Conservation (phyloP, 1,140 invertebrate genomes). For the Megalonaias nervosa region DNA sequence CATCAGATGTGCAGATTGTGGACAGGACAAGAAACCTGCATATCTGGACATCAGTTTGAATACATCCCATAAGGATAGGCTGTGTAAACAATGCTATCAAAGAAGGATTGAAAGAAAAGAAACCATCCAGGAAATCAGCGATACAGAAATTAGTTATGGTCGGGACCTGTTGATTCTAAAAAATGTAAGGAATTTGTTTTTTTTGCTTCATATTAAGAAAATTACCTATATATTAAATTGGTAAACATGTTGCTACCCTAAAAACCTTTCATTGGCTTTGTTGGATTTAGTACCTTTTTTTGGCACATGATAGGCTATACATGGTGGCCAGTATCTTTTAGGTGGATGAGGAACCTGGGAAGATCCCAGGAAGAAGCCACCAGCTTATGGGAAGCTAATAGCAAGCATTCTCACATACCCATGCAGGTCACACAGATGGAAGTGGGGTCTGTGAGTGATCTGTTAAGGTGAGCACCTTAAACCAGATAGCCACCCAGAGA, state of each 20-base stretch:
- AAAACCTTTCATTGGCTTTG: not conserved
- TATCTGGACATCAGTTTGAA: not conserved
- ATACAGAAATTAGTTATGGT: slow-evolving; percentile 96
- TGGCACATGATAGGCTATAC: too few species aligned
- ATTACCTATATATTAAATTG: not conserved
- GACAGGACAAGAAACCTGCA: not conserved
- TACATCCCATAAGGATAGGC: not conserved
- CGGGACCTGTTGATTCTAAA: slow-evolving; percentile 90
- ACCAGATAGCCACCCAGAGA: too few species aligned
- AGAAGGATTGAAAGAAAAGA: slow-evolving; percentile 82
- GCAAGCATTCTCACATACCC: too few species aligned
- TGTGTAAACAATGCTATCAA: slow-evolving; percentile 18
- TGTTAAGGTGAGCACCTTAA: too few species aligned
- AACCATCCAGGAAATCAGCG: slow-evolving; percentile 95
- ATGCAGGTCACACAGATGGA: too few species aligned
- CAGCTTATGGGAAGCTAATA: too few species aligned
- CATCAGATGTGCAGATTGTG: slow-evolving; percentile 20
- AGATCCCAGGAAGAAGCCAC: too few species aligned
- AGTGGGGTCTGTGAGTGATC: too few species aligned
- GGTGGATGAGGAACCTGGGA: too few species aligned
- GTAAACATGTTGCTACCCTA: not conserved
- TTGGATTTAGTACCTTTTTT: not conserved
- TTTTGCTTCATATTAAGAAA: not conserved
- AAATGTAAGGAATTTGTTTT: slow-evolving; percentile 56
- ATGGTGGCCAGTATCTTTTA: not conserved